A percentile compares a stretch with the other conserved stretches of the same genome.
Evolutionary conservation across 2,797 vertebrate genomes (phyloP).

Genomic region (Gorsachius magnificus): DNA sequence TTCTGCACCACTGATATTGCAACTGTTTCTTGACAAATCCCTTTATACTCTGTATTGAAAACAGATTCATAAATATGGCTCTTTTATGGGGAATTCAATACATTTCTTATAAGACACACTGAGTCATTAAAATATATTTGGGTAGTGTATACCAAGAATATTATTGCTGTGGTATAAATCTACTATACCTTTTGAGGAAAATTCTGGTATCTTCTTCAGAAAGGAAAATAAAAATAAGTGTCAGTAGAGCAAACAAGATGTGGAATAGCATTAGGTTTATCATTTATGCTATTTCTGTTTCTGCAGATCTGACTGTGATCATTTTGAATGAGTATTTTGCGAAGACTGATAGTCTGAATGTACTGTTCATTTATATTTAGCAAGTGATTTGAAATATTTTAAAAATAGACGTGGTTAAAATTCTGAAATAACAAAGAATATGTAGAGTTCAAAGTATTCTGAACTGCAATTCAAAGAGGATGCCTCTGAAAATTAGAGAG

Average conservation of each 20-base stretch:
- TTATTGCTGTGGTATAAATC: slow-evolving; percentile 5
- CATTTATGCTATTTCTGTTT: not conserved
- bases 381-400: not conserved
- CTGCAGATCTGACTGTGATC: not conserved
- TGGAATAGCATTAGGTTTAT: not conserved
- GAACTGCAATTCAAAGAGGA: not conserved
- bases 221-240: not conserved
- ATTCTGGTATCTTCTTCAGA: slow-evolving; percentile 29
- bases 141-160: not conserved
- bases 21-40: slow-evolving; percentile 68
- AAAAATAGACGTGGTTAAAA: slow-evolving; percentile 6
- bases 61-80: slow-evolving; percentile 54
- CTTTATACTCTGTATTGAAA: slow-evolving; percentile 61
- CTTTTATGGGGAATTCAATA: slow-evolving; percentile 52
- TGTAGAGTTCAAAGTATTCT: not conserved
- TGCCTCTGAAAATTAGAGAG: slow-evolving; percentile 19
- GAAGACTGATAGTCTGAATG: not conserved
- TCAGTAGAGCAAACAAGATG: not conserved
- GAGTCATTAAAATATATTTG: slow-evolving; percentile 51
- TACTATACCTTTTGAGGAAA: not conserved
- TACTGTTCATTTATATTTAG: not conserved
- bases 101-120: slow-evolving; percentile 40
- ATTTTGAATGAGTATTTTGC: slow-evolving; percentile 28
- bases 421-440: slow-evolving; percentile 28
- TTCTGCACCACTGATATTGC: slow-evolving; percentile 52